Evolutionary conservation across 2,113 vertebrate genomes (phyloP), one percentile per base, ranked within the genome.

Genomic region (Hiodon tergisus): DNA sequence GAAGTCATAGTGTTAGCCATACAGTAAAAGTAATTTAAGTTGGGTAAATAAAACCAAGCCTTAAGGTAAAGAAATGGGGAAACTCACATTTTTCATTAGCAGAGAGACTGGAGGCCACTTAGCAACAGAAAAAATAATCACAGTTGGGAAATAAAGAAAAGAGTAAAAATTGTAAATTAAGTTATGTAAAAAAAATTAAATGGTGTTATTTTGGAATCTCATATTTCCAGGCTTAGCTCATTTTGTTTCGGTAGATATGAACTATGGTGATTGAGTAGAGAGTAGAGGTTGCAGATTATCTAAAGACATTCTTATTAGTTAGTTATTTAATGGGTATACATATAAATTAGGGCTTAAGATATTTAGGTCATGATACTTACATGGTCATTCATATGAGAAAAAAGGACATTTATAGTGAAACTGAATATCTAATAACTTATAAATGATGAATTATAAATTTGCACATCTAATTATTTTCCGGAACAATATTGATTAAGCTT

Each of bases 11-110:
- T 66, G 10, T 52, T n/a, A 50, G 52, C 47, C 11, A 54, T 51
- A 63, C 46, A 48, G 31, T 51, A 17, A 63, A 16, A 62, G 11
- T 17, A 54, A 59, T 68, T 51, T 65, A 51, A 71, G n/a, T 58
- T 16, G 31, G 13, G 62, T 76, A 81, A 78, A 70, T 76, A 78
- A 78, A 85, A 76, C 71, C 8, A 73, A 46, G 80, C 86, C 83
- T 80, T 10, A 53, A 85, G 84, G 80, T 70, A 68, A 7, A 65
- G 65, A 83, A 79, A 85, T 75, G 68, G 69, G 80, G 71, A 86
- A 83, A 71, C 17, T 60, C 53, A 58, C 68, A n/a, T 79, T 87
- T 88, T 73, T 85, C 85, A 87, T 87, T 87, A 85, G 76, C 74
- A 16, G 63, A 66, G 73, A 76, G 80, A 78, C 73, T 75, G 73